Evolutionary conservation across 53 echinoderm and acorn worm genomes (phyloP), one percentile per base, ranked within the genome.

Genomic region (Glandiceps talaboti): DNA sequence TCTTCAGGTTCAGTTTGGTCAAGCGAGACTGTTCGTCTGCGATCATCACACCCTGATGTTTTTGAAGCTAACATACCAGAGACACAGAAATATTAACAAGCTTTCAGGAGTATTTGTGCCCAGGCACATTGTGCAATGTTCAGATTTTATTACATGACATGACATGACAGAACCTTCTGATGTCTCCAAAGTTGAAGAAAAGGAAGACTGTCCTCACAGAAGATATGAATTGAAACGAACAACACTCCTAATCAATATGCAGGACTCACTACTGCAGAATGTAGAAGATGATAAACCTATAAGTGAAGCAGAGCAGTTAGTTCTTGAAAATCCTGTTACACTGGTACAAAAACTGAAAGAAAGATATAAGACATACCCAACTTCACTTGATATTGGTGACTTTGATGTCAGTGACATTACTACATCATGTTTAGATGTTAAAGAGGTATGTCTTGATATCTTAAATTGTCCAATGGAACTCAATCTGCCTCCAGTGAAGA

Each of bases 401-500:
- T 45, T 45, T 45, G 20, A 45, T 45, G 20, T 6, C 6, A 45
- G 6, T 12, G 64, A 45, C 6, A 6, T 12, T 12, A 45, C 6
- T 6, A 45, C 6, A 45, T 6, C 20, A 45, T 6, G 6, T 45
- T 6, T 12, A 45, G 20, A 12, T 45, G 64, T 45, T 12, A 45
- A 45, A 45, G 64, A 20, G 6, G 64, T 12, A 6, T 45, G 64
- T 20, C 20, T 6, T 20, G 20, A 6, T 20, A 45, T 20, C 20
- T 12, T 45, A 12, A 20, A 6, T 45, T 20, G 6, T 45, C 64
- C 20, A 45, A 45, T 6, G 6, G 64, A 45, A 45, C 64, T 79
- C 25, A 79, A 32, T n/a, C 79, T 79, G 28, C 79, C 79, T 25
- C n/a, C 32, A 79, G 80, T 80, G 73, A 80, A 80, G 28, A 33